phyloP scores from a whole-genome alignment of 2,888 invertebrate species.

The Xestia sexstrigata region DNA sequence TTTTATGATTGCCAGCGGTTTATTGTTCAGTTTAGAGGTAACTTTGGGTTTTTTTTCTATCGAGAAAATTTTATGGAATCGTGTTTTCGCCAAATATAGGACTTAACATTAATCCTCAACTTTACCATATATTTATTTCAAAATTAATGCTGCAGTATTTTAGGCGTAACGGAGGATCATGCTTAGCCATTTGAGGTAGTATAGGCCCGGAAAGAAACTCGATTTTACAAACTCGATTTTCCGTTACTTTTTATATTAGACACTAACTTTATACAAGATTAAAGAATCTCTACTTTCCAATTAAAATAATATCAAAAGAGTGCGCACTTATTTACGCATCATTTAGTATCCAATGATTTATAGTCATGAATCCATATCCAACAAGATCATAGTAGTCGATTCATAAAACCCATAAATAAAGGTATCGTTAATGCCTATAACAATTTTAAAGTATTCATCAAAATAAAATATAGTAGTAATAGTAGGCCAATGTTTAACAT shows the following conservation, averaged over 20 bases:
- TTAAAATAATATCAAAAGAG: background rate
- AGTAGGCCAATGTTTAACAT: constrained; percentile 20
- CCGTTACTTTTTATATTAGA: background rate
- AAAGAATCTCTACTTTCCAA: constrained; percentile 1
- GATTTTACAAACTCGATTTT: background rate
- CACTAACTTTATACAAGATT: constrained; percentile 1
- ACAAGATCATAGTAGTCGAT: constrained; percentile 40
- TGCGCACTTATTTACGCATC: constrained; percentile 25
- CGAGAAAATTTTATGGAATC: too few species aligned
- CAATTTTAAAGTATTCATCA: constrained; percentile 42
- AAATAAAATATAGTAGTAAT: constrained; percentile 47
- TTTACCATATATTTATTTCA: too few species aligned
- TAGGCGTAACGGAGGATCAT: too few species aligned
- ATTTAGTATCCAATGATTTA: constrained; percentile 42
- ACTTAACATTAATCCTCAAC: too few species aligned
- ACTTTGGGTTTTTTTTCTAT: too few species aligned
- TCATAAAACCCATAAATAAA: constrained; percentile 55
- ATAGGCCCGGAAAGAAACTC: background rate
- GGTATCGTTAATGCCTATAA: constrained; percentile 44
- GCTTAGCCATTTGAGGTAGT: too few species aligned
- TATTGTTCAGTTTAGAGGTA: too few species aligned
- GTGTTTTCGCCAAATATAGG: too few species aligned
- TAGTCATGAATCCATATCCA: constrained; percentile 42
- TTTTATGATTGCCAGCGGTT: too few species aligned
- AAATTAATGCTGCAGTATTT: too few species aligned